Percentiles rank a stretch among this genome's conserved stretches.
Conservation (phyloP, 2,888 invertebrate species). For the Orgyia antiqua region DNA sequence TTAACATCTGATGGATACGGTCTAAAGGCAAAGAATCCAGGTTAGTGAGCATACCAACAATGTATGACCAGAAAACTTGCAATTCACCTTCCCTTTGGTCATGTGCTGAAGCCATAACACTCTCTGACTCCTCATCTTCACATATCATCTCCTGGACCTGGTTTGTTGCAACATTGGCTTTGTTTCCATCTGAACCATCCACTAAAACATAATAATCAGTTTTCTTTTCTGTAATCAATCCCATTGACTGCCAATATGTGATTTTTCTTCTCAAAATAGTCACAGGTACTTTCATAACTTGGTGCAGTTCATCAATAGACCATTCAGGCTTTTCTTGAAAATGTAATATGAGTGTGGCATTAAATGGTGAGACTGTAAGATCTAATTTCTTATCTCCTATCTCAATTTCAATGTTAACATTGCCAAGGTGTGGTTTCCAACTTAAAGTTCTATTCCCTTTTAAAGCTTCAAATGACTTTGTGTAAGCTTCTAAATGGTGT, state of each 20-base stretch:
- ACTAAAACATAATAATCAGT: conserved; percentile 86
- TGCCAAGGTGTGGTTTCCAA: conserved; percentile 96
- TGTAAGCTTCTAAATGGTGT: conserved; percentile 89
- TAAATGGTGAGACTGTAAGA: conserved; percentile 93
- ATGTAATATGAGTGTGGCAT: conserved; percentile 95
- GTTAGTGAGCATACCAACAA: conserved; percentile 97
- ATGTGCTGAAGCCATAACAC: conserved; percentile 95
- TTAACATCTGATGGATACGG: conserved; percentile 96
- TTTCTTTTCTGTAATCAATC: conserved; percentile 86
- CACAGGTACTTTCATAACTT: conserved; percentile 91
- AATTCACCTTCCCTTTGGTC: conserved; percentile 96
- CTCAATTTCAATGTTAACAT: conserved; percentile 94
- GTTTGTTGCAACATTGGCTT: conserved; percentile 73
- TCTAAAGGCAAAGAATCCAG: conserved; percentile 94
- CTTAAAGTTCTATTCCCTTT: conserved; percentile 94
- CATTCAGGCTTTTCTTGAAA: conserved; percentile 93
- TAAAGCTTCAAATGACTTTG: conserved; percentile 92
- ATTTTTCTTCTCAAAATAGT: conserved; percentile 92
- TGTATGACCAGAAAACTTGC: conserved; percentile 97
- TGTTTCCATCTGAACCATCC: conserved; percentile 79
- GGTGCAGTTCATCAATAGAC: conserved; percentile 91
- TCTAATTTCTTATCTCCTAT: conserved; percentile 87
- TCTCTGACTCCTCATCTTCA: conserved; percentile 94
- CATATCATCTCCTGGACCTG: conserved; percentile 82
- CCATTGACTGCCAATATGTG: conserved; percentile 96